A percentile compares a stretch with the other conserved stretches of the same genome.
Conservation (phyloP, 2,888 invertebrate genomes). For the Erannis defoliaria region DNA sequence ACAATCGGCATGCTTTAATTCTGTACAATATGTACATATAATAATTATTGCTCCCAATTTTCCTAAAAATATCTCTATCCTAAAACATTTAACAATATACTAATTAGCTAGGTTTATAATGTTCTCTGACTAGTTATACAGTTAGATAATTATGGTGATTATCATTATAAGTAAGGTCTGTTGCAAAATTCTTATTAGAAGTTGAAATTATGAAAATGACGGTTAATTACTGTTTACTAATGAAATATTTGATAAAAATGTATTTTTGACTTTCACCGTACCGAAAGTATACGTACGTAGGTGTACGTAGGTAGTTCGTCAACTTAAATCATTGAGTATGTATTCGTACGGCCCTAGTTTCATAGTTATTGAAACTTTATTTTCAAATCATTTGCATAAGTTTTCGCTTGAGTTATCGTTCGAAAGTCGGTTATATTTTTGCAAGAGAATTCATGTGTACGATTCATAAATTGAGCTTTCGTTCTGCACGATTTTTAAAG, state of each 20-base stretch:
- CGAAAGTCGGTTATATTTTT: too few species aligned
- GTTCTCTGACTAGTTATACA: constrained; percentile 75
- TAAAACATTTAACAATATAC: constrained; percentile 50
- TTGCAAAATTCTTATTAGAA: constrained; percentile 62
- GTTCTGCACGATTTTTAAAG: constrained; percentile 9
- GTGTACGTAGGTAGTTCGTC: constrained; percentile 21
- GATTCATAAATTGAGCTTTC: too few species aligned
- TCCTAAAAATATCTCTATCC: constrained; percentile 28
- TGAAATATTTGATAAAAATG: constrained; percentile 38
- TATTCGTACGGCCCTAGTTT: neutral
- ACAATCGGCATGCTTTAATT: constrained; percentile 41
- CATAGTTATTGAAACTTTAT: too few species aligned
- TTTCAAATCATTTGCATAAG: too few species aligned
- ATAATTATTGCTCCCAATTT: constrained; percentile 35
- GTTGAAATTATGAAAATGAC: constrained; percentile 36
- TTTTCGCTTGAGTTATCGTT: too few species aligned
- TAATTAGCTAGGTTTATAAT: constrained; percentile 70
- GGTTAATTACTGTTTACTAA: constrained; percentile 40
- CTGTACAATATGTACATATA: constrained; percentile 43
- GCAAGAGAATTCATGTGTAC: too few species aligned
- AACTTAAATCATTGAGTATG: neutral
- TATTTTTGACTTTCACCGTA: constrained; percentile 30
- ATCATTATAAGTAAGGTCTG: constrained; percentile 74
- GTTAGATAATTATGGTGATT: constrained; percentile 66
- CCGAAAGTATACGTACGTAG: constrained; percentile 13